Conservation (phyloP, 2,888 invertebrate species). For the Palloptera scutellata region DNA sequence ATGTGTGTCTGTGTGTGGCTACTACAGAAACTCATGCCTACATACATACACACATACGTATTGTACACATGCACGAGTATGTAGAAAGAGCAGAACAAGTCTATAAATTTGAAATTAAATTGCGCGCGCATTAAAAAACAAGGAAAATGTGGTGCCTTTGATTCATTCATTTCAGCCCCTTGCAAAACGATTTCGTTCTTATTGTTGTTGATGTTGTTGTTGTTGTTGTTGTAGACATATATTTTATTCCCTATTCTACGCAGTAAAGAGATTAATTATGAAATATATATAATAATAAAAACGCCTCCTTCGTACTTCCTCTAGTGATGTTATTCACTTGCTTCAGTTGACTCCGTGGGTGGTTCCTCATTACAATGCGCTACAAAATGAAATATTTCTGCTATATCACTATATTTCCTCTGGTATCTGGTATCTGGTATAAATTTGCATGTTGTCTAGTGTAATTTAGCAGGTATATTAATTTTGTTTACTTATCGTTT, state of each 20-base stretch:
- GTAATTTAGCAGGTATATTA: too few species aligned
- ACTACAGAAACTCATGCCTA: background rate
- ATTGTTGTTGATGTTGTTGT: background rate
- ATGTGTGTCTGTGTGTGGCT: too few species aligned
- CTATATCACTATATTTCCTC: background rate
- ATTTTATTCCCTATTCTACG: background rate
- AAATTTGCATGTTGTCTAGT: too few species aligned
- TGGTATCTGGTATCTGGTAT: too few species aligned
- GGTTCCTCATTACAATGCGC: slow-evolving; percentile 35
- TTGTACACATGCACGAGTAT: background rate
- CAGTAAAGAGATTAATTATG: slow-evolving; percentile 26
- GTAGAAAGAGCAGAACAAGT: background rate
- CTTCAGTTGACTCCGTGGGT: slow-evolving; percentile 43
- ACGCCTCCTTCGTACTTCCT: background rate
- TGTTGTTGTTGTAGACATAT: background rate
- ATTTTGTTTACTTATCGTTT: background rate
- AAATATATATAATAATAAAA: slow-evolving; percentile 3
- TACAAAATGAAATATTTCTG: background rate
- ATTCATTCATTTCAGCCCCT: slow-evolving; percentile 6
- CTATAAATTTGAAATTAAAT: slow-evolving; percentile 45
- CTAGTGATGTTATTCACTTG: background rate
- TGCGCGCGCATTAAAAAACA: slow-evolving; percentile 57
- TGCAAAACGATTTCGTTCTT: too few species aligned
- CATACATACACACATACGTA: background rate
- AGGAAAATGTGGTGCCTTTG: slow-evolving; percentile 33